Conservation (phyloP, 2,113 vertebrate genomes). For the Psophia crepitans region DNA sequence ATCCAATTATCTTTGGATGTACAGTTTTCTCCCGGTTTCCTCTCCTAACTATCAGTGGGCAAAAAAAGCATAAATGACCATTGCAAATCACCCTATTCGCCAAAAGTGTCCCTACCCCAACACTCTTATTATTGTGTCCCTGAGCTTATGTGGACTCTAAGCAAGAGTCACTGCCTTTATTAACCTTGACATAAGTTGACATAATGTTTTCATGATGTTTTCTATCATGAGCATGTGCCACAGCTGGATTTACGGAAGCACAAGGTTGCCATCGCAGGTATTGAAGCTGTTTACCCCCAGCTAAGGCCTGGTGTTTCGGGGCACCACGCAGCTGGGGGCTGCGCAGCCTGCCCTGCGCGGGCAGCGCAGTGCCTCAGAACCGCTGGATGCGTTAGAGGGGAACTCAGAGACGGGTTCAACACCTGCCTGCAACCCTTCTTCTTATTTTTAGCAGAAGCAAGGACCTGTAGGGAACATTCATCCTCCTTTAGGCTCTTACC, state of each 20-base stretch:
- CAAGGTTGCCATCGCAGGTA: neutral
- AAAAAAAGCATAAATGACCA: neutral
- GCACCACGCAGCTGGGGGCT: accelerated
- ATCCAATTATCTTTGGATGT: neutral
- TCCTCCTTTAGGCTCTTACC: neutral
- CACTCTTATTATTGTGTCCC: too few species aligned
- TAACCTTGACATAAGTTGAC: neutral
- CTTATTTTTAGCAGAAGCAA: too few species aligned
- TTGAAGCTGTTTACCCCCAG: neutral
- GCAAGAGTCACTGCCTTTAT: neutral
- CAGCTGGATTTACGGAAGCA: neutral
- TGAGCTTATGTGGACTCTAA: neutral
- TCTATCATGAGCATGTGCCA: neutral
- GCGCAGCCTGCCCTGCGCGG: accelerated
- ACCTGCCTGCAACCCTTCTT: neutral
- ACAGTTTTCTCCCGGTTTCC: neutral
- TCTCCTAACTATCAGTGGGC: neutral
- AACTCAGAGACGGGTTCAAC: too few species aligned
- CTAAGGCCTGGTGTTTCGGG: neutral
- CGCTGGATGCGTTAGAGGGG: accelerated
- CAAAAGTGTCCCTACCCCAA: too few species aligned
- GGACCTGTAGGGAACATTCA: neutral
- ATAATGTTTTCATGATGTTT: neutral
- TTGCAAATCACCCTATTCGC: accelerated
- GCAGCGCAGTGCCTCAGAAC: accelerated